phyloP scores from a whole-genome alignment of 2,797 vertebrate species.

The Periparus ater region DNA sequence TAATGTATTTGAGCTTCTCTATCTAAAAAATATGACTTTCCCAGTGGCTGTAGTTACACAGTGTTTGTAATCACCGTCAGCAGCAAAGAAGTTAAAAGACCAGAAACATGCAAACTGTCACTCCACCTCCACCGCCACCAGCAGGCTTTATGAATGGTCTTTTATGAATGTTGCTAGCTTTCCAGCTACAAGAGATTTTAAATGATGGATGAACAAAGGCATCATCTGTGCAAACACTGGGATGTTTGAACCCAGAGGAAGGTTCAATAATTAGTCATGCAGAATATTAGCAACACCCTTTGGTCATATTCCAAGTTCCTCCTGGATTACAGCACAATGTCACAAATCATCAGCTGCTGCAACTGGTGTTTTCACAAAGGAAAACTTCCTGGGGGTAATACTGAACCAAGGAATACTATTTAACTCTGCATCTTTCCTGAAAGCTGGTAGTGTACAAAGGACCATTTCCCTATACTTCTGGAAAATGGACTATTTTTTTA shows the following conservation, averaged over 20 bases:
- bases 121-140: not conserved
- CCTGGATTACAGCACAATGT: conserved; percentile 22
- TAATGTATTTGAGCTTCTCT: not conserved
- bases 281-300: conserved; percentile 50
- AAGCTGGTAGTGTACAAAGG: not conserved
- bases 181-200: conserved; percentile 53
- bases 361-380: conserved; percentile 1
- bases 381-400: not conserved
- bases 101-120: conserved; percentile 39
- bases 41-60: not conserved
- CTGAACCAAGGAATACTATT: conserved; percentile 1
- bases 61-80: not conserved
- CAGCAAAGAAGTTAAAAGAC: conserved; percentile 25
- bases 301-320: conserved; percentile 57
- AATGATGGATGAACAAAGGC: conserved; percentile 64
- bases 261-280: conserved; percentile 63
- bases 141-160: conserved; percentile 23
- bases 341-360: conserved; percentile 46
- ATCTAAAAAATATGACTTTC: not conserved
- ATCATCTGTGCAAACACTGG: conserved; percentile 64
- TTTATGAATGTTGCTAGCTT: conserved; percentile 51
- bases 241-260: conserved; percentile 59
- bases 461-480: not conserved
- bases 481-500: not conserved
- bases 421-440: not conserved